These are phyloP conservation scores for Urocitellus parryii DNA, from an alignment of 2,113 vertebrate genomes.

Conservation along the genomic window DNA sequence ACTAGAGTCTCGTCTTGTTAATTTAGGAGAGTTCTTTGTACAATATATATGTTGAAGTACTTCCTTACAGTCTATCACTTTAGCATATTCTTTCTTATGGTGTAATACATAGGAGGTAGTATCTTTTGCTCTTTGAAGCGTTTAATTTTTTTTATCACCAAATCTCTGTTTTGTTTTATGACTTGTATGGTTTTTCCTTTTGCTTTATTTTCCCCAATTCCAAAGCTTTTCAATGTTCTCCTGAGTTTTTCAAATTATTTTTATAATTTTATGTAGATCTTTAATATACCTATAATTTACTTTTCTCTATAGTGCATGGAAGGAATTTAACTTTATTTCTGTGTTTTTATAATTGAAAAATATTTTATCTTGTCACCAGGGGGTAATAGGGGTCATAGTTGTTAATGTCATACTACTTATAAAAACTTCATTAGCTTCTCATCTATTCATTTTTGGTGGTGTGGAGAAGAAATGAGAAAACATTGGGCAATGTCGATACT, in stretches of 20 bases:
- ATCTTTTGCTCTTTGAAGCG: conserved; percentile 2
- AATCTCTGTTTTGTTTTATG: background rate
- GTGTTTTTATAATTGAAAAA: conserved; percentile 3
- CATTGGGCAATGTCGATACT: background rate
- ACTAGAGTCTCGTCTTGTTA: background rate
- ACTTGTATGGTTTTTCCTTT: background rate
- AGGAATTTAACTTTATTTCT: conserved; percentile 43
- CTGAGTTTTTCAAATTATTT: conserved; percentile 42
- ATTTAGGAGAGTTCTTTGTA: background rate
- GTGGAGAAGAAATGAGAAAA: conserved; percentile 29
- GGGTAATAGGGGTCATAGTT: background rate
- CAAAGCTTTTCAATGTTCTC: background rate
- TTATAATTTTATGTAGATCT: background rate
- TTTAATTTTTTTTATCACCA: conserved; percentile 29
- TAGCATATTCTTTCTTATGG: background rate
- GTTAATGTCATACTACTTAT: background rate
- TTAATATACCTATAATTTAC: background rate
- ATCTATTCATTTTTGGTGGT: background rate
- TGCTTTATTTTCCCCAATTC: conserved; percentile 17
- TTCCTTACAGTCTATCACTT: background rate
- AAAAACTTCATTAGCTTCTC: background rate
- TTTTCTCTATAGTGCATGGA: background rate
- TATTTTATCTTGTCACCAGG: background rate
- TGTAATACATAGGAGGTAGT: background rate
- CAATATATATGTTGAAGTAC: background rate